A percentile compares a stretch with the other conserved stretches of the same genome.
Evolutionary conservation across 2,888 invertebrate species (phyloP).

Genomic region (Schizaphis graminum): DNA sequence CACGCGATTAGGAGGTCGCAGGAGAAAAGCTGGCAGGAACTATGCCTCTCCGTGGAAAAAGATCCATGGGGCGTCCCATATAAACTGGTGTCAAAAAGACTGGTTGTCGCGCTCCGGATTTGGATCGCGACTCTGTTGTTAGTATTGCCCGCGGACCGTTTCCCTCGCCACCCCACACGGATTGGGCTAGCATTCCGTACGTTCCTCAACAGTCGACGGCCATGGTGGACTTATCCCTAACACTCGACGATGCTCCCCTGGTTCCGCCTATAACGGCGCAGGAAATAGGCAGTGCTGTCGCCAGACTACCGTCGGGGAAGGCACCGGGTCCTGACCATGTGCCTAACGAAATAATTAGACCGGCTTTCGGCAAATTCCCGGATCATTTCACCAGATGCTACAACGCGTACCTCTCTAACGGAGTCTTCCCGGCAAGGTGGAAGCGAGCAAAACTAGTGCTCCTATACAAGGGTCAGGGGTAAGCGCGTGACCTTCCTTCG

Average conservation of each 20-base stretch:
- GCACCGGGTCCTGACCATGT: neutral
- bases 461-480: neutral
- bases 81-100: neutral
- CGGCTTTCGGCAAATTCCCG: neutral
- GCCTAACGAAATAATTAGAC: neutral
- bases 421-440: neutral
- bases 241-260: too few species aligned
- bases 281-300: neutral
- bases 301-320: neutral
- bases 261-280: too few species aligned
- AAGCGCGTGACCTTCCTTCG: too few species aligned
- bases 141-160: neutral
- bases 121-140: accelerated
- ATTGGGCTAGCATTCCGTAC: neutral
- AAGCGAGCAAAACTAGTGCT: neutral
- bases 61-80: constrained; percentile 4
- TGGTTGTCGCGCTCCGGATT: neutral
- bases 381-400: neutral
- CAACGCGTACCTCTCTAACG: neutral
- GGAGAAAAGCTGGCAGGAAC: neutral
- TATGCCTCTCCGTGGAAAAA: neutral
- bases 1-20: neutral
- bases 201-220: too few species aligned
- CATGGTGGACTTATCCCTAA: neutral
- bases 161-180: accelerated